Percentiles rank a stretch among this genome's conserved stretches.
phyloP scores from a whole-genome alignment of 64 coral and sea anemone genomes.

The Montipora foliosa region DNA sequence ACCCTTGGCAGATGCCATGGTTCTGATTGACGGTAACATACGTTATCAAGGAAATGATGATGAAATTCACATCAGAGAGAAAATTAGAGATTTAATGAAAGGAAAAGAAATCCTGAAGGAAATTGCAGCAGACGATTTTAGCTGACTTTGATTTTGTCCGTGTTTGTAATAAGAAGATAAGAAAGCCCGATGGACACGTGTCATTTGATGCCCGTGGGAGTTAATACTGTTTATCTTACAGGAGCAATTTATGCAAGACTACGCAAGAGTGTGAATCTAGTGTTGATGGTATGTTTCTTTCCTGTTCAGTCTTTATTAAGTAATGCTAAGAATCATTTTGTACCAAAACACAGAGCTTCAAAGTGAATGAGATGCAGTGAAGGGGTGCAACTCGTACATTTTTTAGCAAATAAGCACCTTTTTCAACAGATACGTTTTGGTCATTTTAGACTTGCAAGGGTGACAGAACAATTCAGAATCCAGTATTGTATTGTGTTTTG shows the following conservation, averaged over 20 bases:
- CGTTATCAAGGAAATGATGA: constrained; percentile 57
- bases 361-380: constrained; percentile 11
- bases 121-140: not conserved
- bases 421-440: not conserved
- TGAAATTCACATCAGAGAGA: constrained; percentile 37
- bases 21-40: constrained; percentile 43
- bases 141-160: constrained; percentile 49
- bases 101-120: constrained; percentile 54
- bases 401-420: not conserved
- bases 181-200: constrained; percentile 35
- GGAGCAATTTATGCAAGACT: constrained; percentile 48
- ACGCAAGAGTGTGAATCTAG: not conserved
- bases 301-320: not conserved
- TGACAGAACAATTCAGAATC: constrained; percentile 2
- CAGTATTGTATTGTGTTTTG: not conserved
- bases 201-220: constrained; percentile 48
- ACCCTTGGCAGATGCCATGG: constrained; percentile 36
- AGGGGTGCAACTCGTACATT: constrained; percentile 3
- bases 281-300: constrained; percentile 32
- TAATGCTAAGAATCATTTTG: constrained; percentile 27
- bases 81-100: constrained; percentile 46
- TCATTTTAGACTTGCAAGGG: not conserved
- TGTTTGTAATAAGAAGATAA: constrained; percentile 54
- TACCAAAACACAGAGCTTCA: constrained; percentile 19
- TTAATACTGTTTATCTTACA: constrained; percentile 47